Evolutionary conservation across 1,140 invertebrate genomes (phyloP), one percentile per base, ranked within the genome.

Genomic region (Drosophila parabipectinata): DNA sequence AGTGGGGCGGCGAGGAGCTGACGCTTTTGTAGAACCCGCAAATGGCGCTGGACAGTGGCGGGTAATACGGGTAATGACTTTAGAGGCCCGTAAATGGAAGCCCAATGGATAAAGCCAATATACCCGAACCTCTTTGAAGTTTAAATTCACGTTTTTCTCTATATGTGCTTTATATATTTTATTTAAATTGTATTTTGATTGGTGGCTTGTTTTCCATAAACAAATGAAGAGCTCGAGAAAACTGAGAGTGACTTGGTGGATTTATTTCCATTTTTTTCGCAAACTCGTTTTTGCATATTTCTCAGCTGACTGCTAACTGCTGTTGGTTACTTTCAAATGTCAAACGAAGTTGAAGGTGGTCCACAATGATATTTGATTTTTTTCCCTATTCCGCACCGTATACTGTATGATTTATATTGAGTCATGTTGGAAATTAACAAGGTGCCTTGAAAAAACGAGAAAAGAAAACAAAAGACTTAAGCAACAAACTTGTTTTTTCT

Each of bases 271-370:
- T 47, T 10, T 21, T 45, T 76, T 84, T 68, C 63, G 58, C 51
- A 88, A 88, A 87, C 83, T 73, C 63, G 83, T 64, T 77, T 76
- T 88, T 87, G 83, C 83, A 87, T 88, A 88, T 79, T 88, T 73
- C 66, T 78, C 66, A 61, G 76, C 57, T 79, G 66, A 50, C 75
- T 54, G 76, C 57, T 79, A 62, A 50, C 75, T 54, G 45, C 57
- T 50, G 67, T 48, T 58, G 69, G 48, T 79, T 72, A 88, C 83
- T 88, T 88, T 88, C 83, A 88, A 88, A 88, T 88, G 83, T 83
- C 83, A 88, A 88, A 74, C 58, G 72, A 75, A 88, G 83, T 88
- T 88, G 83, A 88, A 88, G 83, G 83, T 88, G 83, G 82, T 77
- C 78, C 73, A 61, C 81, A 80, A 67, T 85, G 66, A 72, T 78